Evolutionary conservation across 2,113 vertebrate genomes (phyloP).

Genomic region (Hyla sarda): DNA sequence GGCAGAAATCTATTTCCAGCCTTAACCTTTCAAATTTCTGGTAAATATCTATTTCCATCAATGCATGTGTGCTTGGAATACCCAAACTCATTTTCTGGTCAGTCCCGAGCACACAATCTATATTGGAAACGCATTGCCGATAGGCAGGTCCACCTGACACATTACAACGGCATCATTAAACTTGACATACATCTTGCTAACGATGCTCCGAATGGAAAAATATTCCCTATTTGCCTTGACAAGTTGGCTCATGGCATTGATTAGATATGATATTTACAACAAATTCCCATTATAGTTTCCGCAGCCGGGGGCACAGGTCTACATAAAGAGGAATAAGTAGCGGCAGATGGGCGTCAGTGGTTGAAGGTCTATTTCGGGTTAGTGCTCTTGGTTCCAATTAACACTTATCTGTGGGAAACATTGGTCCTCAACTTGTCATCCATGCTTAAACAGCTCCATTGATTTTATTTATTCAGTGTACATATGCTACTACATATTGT

Average conservation of each 20-base stretch:
- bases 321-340: background rate
- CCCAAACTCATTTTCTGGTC: background rate
- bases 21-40: background rate
- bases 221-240: slow-evolving; percentile 1
- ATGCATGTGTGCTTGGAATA: slow-evolving; percentile 28
- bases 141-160: background rate
- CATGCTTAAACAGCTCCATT: background rate
- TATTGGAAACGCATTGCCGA: slow-evolving; percentile 10
- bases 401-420: background rate
- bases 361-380: background rate
- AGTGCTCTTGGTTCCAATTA: background rate
- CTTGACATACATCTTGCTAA: slow-evolving; percentile 39
- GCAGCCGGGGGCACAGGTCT: background rate
- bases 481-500: background rate
- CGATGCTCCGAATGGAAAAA: slow-evolving; percentile 8
- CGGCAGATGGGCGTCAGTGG: background rate
- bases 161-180: slow-evolving; percentile 20
- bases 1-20: slow-evolving; percentile 34
- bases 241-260: slow-evolving; percentile 6
- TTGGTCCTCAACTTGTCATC: background rate
- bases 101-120: background rate
- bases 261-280: slow-evolving; percentile 29
- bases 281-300: background rate
- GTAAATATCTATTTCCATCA: slow-evolving; percentile 31
- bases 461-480: background rate